Percentiles rank a stretch among this genome's conserved stretches.
Conservation (phyloP, 2,797 vertebrate species). For the Danionella dracula region DNA sequence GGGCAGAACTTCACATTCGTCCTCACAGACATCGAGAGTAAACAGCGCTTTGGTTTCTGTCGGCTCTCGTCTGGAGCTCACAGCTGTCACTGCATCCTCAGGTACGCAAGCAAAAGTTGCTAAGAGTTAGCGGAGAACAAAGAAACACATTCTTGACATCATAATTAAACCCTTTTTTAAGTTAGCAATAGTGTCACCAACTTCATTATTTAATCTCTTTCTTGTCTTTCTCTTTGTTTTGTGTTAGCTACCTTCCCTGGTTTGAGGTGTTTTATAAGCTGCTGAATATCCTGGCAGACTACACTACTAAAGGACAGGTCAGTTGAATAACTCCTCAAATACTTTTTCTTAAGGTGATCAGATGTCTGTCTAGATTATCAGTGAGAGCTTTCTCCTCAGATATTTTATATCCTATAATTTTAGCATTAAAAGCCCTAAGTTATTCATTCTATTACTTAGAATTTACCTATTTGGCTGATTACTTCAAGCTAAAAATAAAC, state of each 20-base stretch:
- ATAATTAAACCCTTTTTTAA: not conserved
- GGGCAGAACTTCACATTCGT: conserved; percentile 98
- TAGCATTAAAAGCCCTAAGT: no score
- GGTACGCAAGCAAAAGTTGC: no score
- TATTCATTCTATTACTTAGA: no score
- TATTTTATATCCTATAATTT: no score
- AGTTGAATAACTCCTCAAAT: conserved; percentile 11
- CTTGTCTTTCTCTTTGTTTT: not conserved
- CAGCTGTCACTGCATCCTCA: conserved; percentile 85
- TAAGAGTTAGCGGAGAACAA: no score
- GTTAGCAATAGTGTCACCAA: not conserved
- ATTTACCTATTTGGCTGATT: no score
- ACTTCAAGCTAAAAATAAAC: no score
- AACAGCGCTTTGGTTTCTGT: conserved; percentile 96
- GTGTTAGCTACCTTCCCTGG: conserved; percentile 90
- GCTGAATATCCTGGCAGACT: conserved; percentile 91
- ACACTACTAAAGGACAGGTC: conserved; percentile 91
- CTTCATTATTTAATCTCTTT: not conserved
- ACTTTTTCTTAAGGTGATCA: no score
- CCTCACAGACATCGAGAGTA: conserved; percentile 93
- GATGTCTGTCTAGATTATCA: no score
- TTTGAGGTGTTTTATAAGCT: conserved; percentile 98
- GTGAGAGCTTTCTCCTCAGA: no score
- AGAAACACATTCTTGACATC: not conserved
- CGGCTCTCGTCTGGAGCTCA: conserved; percentile 81